phyloP scores from a whole-genome alignment of 2,797 vertebrate genomes.

The Squalus acanthias region DNA sequence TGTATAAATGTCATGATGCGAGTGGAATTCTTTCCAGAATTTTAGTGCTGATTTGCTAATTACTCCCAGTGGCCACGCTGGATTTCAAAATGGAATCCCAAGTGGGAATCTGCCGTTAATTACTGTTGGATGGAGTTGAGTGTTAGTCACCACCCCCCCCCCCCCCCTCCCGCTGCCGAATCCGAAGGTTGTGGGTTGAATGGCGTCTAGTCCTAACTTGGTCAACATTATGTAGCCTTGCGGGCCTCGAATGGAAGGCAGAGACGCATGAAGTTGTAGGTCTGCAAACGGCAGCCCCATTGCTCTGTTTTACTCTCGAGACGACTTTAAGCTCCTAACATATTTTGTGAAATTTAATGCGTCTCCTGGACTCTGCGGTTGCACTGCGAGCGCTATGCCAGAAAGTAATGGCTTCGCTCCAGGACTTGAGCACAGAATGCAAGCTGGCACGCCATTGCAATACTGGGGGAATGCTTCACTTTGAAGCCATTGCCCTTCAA shows the following conservation, averaged over 20 bases:
- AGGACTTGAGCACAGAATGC: background rate
- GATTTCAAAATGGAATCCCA: background rate
- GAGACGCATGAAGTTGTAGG: background rate
- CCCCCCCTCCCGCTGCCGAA: too few species aligned
- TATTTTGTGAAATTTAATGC: background rate
- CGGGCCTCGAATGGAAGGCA: background rate
- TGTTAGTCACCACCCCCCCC: background rate
- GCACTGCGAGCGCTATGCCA: background rate
- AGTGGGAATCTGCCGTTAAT: background rate
- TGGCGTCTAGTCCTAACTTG: background rate
- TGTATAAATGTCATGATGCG: background rate
- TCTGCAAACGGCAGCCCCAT: background rate
- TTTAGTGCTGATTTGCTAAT: background rate
- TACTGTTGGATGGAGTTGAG: background rate
- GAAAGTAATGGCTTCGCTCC: background rate
- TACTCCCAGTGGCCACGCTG: background rate
- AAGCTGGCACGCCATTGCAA: background rate
- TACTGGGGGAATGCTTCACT: background rate
- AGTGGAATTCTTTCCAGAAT: background rate
- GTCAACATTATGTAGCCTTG: background rate
- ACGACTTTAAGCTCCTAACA: background rate
- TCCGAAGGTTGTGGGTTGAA: background rate
- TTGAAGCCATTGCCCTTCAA: background rate
- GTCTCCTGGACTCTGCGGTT: background rate
- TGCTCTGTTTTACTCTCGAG: background rate